Evolutionary conservation across 2,113 vertebrate species (phyloP), one percentile per base, ranked within the genome.

Genomic region (Colaptes auratus): DNA sequence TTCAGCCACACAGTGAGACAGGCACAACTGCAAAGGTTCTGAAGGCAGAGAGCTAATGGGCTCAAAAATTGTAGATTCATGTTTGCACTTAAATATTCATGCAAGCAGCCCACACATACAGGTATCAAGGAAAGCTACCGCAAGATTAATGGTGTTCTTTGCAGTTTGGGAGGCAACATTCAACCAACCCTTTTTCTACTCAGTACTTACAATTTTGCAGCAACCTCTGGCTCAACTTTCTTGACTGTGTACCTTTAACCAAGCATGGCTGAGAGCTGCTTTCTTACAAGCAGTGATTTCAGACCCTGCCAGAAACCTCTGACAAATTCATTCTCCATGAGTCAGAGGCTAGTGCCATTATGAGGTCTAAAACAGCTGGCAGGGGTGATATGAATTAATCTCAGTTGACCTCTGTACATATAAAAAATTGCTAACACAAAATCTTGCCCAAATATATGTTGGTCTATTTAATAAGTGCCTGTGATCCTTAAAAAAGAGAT

Each of bases 401-500:
- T 76, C 78, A 59, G 35, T 48, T 94, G 78, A 82, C 91, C 64
- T 76, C 35, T 79, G 66, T 33, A 56, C 55, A 60, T 31, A 66
- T 8, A 79, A 92, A 83, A 93, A 82, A 90, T 36, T 72, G 30
- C 44, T 82, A 88, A 79, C 53, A 18, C 44, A 84, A 82, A 58
- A 84, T 63, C n/a, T 80, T 87, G 59, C 3, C 2, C n/a, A 82
- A 88, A 76, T 73, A 66, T 66, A 63, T 63, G 35, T 24, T 82
- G 66, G 46, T 48, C 58, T 81, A 77, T 35, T 61, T 39, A 91
- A 93, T 52, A 90, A 88, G 44, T 15, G 33, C 4, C 39, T 58
- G 24, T n/a, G 35, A 69, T 73, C 20, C 27, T 39, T 10, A 39
- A 73, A 33, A 39, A 12, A 70, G n/a, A 13, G 5, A 1, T 9